Evolutionary conservation across 2,888 invertebrate genomes (phyloP).

Genomic region (Acheta domesticus): DNA sequence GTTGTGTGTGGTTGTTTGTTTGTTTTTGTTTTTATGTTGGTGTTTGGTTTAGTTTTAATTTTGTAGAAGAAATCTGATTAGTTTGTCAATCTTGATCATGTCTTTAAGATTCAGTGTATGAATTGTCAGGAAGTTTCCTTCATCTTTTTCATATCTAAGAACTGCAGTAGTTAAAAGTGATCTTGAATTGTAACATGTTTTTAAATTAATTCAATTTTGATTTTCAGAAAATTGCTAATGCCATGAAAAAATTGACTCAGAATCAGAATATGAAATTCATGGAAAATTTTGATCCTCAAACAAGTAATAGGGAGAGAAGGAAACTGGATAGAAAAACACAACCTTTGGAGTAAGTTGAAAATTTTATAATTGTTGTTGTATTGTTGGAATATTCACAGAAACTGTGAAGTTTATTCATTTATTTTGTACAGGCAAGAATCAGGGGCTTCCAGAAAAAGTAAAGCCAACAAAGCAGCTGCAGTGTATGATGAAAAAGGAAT

Average conservation of each 20-base stretch:
- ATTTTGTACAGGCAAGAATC: conserved; percentile 12
- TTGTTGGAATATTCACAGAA: not conserved
- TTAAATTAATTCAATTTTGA: not conserved
- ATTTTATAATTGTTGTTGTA: not conserved
- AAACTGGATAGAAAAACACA: conserved; percentile 68
- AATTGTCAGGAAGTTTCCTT: no score
- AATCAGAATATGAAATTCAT: conserved; percentile 43
- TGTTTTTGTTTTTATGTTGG: no score
- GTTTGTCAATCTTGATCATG: no score
- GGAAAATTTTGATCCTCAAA: conserved; percentile 73
- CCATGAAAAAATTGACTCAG: conserved; percentile 24
- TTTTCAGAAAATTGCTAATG: conserved; percentile 25
- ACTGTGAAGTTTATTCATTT: not conserved
- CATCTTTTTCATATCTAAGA: no score
- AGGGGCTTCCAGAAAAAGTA: not conserved
- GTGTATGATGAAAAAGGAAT: conserved; percentile 70
- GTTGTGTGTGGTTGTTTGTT: no score
- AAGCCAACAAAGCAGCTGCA: conserved; percentile 45
- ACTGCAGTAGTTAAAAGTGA: no score
- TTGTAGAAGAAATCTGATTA: no score
- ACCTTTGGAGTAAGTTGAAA: conserved; percentile 45
- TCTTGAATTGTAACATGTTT: no score
- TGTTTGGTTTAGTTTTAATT: no score
- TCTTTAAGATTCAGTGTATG: no score
- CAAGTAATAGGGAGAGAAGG: conserved; percentile 70